phyloP scores from a whole-genome alignment of 2,888 invertebrate genomes.

The Drosophila acutilabella region DNA sequence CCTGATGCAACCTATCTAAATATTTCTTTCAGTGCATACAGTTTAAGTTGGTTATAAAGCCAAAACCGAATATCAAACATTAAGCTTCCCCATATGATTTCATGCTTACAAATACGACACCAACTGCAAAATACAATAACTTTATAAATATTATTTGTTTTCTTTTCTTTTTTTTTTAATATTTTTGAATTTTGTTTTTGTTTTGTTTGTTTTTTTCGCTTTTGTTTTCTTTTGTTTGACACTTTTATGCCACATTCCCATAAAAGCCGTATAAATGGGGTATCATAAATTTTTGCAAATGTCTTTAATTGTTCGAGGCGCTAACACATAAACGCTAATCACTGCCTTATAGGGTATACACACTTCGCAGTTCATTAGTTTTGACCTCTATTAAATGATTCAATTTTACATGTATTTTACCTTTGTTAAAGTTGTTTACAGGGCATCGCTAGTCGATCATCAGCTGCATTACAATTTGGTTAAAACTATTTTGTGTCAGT shows the following conservation, averaged over 20 bases:
- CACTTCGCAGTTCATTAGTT: background rate
- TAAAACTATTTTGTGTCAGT: background rate
- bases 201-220: conserved; percentile 19
- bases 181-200: conserved; percentile 2
- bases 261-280: conserved; percentile 13
- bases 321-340: background rate
- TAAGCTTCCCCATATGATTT: conserved; percentile 31
- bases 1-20: too few species aligned
- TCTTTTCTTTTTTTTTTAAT: conserved; percentile 12
- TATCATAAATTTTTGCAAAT: conserved; percentile 30
- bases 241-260: conserved; percentile 27
- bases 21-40: too few species aligned
- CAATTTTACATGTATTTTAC: background rate
- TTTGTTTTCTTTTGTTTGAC: conserved; percentile 34
- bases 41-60: too few species aligned
- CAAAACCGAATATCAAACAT: too few species aligned
- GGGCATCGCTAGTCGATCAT: conserved; percentile 5
- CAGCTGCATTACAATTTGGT: background rate
- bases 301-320: conserved; percentile 4
- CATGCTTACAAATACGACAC: conserved; percentile 17
- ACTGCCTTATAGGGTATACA: conserved; percentile 4
- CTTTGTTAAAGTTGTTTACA: background rate
- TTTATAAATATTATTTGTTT: conserved; percentile 22
- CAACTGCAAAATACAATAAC: conserved; percentile 18
- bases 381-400: background rate